Evolutionary conservation across 2,797 vertebrate species (phyloP), one percentile per base, ranked within the genome.

Genomic region (Oreonectes daqikongensis): DNA sequence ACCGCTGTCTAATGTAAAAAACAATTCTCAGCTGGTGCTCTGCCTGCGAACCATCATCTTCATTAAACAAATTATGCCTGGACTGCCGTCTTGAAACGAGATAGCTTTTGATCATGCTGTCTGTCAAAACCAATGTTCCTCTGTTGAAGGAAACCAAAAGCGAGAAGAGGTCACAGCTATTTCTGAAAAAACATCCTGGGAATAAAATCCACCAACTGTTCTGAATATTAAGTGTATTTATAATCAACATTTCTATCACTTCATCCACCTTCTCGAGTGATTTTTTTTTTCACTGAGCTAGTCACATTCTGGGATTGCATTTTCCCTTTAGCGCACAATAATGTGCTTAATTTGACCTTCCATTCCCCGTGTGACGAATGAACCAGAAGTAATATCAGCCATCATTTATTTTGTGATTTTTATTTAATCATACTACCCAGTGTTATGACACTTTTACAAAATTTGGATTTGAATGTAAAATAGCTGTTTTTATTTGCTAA

Each of bases 51-150:
- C 44, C 63, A 74, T 79, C 69, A 57, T 60, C 79, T 81, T 55
- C 71, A 65, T 75, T 75, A 75, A 79, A 78, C 66, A 79, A 79
- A 84, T 81, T 78, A 68, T 32, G 0, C 28, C 24, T 38, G 17
- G 63, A 53, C 55, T 44, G n/a, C 63, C 44, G 67, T 35, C 57
- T 66, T 75, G 79, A 81, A 64, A 55, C 38, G 67, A 72, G 72
- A 76, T 53, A 67, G 77, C 64, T 65, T 75, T 73, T 80, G 42
- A 66, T 57, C 18, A 32, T 46, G 61, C 48, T 59, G 64, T 59
- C 69, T 73, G 69, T 81, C 81, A 68, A 60, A 66, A 67, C 26
- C 9, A 63, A 75, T 72, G 35, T 64, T 72, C 38, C 42, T 75
- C 64, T 20, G 52, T 52, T 44, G 30, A 61, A 61, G 50, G 28